Conservation (phyloP, 2,888 invertebrate genomes). For the Clivina fossor region DNA sequence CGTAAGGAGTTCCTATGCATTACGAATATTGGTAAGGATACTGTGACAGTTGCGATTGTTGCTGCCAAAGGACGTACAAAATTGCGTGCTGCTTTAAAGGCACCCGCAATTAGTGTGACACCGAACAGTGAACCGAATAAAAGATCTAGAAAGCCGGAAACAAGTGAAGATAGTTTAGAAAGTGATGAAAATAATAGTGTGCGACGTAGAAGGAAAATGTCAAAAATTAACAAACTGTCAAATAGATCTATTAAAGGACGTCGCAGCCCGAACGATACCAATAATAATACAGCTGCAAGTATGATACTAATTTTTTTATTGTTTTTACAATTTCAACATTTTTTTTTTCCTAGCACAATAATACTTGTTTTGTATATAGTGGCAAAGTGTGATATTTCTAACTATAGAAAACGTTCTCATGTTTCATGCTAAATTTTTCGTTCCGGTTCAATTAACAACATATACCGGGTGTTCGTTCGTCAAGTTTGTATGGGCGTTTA, state of each 20-base stretch:
- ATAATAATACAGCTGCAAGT: constrained; percentile 29
- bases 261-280: constrained; percentile 36
- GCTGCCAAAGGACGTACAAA: constrained; percentile 1
- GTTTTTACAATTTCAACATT: too few relatives aligned
- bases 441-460: too few relatives aligned
- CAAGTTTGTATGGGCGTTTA: too few relatives aligned
- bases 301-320: background rate
- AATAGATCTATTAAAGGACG: constrained; percentile 34
- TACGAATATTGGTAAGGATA: constrained; percentile 50
- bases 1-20: constrained; percentile 57
- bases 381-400: too few relatives aligned
- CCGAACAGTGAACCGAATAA: constrained; percentile 18
- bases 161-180: constrained; percentile 46
- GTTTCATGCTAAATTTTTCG: too few relatives aligned
- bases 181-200: constrained; percentile 45
- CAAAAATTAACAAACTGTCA: constrained; percentile 35
- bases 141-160: constrained; percentile 37
- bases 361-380: too few relatives aligned
- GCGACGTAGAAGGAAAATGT: constrained; percentile 38
- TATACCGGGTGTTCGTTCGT: too few relatives aligned
- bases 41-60: constrained; percentile 42
- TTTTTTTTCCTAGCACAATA: too few relatives aligned
- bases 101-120: constrained; percentile 21
- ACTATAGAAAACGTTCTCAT: too few relatives aligned
- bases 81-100: constrained; percentile 4